Percentiles rank a stretch among this genome's conserved stretches.
Conservation (phyloP, 2,797 vertebrate species). For the Xerus rutilus region DNA sequence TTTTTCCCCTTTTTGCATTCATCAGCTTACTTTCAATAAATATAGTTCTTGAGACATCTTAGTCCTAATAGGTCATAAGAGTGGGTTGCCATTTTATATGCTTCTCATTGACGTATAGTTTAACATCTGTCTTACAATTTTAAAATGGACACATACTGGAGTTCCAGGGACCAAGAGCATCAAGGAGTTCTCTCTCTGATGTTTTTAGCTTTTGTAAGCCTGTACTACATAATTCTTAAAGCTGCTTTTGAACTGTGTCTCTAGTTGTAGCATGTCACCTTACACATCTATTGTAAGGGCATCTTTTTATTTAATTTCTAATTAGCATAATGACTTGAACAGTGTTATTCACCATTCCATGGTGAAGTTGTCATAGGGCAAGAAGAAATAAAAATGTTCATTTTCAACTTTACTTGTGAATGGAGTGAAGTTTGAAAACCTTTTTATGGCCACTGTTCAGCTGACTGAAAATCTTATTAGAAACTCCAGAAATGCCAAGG, state of each 20-base stretch:
- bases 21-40: conserved; percentile 57
- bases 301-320: conserved; percentile 74
- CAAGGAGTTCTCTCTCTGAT: conserved; percentile 71
- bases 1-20: not conserved
- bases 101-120: conserved; percentile 42
- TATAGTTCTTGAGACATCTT: conserved; percentile 25
- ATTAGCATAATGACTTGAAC: conserved; percentile 67
- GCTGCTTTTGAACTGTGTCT: conserved; percentile 57
- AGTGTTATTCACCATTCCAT: conserved; percentile 75
- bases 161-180: conserved; percentile 62
- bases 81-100: conserved; percentile 21
- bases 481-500: conserved; percentile 62
- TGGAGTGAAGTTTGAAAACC: conserved; percentile 40
- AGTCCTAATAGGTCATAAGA: conserved; percentile 37
- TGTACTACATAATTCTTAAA: not conserved
- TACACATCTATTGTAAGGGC: conserved; percentile 52
- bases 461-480: conserved; percentile 74
- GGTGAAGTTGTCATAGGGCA: conserved; percentile 79
- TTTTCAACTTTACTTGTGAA: conserved; percentile 60
- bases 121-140: conserved; percentile 63
- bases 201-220: conserved; percentile 73
- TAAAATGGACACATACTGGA: conserved; percentile 64
- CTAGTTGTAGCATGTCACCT: conserved; percentile 6
- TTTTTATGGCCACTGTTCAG: conserved; percentile 59
- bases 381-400: conserved; percentile 77